Percentiles rank a stretch among this genome's conserved stretches.
Evolutionary conservation across 1,140 invertebrate genomes (phyloP).

Genomic region (Brachionus rubens): DNA sequence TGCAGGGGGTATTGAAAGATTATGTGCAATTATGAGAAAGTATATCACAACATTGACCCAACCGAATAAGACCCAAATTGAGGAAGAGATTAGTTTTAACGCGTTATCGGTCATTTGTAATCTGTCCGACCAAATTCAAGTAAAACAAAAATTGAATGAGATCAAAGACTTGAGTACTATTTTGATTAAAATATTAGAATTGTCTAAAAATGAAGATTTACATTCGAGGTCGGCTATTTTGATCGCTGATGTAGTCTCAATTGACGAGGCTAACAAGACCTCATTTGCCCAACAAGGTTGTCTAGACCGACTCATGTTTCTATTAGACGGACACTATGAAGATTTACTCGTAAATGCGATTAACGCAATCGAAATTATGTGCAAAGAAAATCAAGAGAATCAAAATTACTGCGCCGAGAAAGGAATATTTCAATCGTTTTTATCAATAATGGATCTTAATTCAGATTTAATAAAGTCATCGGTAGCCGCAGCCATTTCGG

Average conservation of each 20-base stretch:
- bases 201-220: conserved; percentile 56
- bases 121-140: conserved; percentile 55
- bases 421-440: conserved; percentile 17
- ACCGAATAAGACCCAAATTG: conserved; percentile 41
- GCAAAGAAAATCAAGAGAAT: conserved; percentile 18
- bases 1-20: conserved; percentile 50
- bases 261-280: conserved; percentile 48
- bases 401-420: conserved; percentile 22
- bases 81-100: conserved; percentile 50
- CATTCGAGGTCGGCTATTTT: conserved; percentile 58
- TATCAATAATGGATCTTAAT: conserved; percentile 24
- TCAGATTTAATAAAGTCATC: conserved; percentile 44
- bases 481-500: conserved; percentile 31
- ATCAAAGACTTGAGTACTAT: conserved; percentile 54
- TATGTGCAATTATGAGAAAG: neutral
- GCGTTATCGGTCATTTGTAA: conserved; percentile 58
- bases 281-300: conserved; percentile 26
- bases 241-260: conserved; percentile 56
- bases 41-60: conserved; percentile 50
- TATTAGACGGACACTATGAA: conserved; percentile 57
- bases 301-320: neutral
- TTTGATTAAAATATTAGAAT: conserved; percentile 49
- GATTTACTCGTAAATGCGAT: conserved; percentile 59
- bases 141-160: conserved; percentile 51
- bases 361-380: conserved; percentile 55